Evolutionary conservation across 2,113 vertebrate species (phyloP).

Genomic region (Hyla sarda): DNA sequence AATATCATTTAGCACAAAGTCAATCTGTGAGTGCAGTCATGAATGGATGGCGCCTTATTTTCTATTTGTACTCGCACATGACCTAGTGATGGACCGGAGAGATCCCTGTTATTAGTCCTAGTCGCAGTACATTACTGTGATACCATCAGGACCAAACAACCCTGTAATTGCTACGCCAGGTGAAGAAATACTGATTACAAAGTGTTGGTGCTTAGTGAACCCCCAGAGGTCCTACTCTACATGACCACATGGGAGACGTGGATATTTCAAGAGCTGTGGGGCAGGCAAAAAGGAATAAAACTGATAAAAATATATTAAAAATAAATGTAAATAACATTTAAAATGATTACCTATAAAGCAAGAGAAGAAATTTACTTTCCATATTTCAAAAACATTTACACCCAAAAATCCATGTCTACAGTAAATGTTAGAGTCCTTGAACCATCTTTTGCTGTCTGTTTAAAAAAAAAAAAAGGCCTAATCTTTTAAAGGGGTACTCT

Average conservation of each 20-base stretch:
- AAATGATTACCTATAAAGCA: too few relatives aligned
- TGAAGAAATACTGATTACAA: constrained; percentile 35
- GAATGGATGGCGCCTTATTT: constrained; percentile 16
- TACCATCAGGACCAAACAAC: constrained; percentile 44
- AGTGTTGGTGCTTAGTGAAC: neutral
- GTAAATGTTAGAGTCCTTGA: too few relatives aligned
- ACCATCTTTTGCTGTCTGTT: too few relatives aligned
- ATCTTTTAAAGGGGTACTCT: too few relatives aligned
- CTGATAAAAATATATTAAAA: neutral
- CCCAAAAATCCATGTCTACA: too few relatives aligned
- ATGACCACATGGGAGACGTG: neutral
- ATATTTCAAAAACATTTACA: too few relatives aligned
- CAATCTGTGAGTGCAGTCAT: constrained; percentile 4
- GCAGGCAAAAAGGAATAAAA: neutral
- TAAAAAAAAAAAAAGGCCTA: too few relatives aligned
- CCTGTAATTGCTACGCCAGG: constrained; percentile 43
- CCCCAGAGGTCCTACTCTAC: neutral
- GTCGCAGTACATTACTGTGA: constrained; percentile 39
- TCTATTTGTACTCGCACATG: constrained; percentile 34
- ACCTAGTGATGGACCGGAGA: constrained; percentile 22
- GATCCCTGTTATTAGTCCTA: constrained; percentile 53
- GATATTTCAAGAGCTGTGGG: neutral
- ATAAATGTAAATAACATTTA: neutral
- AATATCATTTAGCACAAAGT: constrained; percentile 38
- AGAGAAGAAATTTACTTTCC: neutral